A percentile compares a stretch with the other conserved stretches of the same genome.
These are phyloP conservation scores for Megaleporinus macrocephalus DNA, from an alignment of 2,113 vertebrate species.

Conservation along the genomic window DNA sequence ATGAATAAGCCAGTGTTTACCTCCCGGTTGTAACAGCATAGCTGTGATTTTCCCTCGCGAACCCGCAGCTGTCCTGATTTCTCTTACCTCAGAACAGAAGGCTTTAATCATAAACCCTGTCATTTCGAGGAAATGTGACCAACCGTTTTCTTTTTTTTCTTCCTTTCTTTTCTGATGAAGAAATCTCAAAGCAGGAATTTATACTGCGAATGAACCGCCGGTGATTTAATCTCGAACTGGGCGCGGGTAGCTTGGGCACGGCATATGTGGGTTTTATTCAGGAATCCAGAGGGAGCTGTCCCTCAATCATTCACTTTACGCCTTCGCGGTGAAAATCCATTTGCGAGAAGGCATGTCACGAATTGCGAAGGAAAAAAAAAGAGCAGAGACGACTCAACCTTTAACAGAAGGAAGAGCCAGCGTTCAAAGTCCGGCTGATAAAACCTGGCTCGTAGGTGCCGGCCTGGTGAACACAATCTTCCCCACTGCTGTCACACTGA, in stretches of 20 bases:
- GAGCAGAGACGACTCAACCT: constrained; percentile 56
- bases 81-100: background rate
- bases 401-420: background rate
- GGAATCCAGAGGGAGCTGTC: constrained; percentile 8
- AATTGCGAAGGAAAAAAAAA: constrained; percentile 53
- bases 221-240: constrained; percentile 32
- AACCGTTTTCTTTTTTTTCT: background rate
- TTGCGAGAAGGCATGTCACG: constrained; percentile 52
- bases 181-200: constrained; percentile 10
- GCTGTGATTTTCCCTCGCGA: constrained; percentile 1
- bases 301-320: constrained; percentile 33
- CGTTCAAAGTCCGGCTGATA: constrained; percentile 21
- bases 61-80: constrained; percentile 17
- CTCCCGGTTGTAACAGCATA: background rate
- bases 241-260: background rate
- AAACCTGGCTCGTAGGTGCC: background rate
- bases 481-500: constrained; percentile 63
- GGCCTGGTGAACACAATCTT: constrained; percentile 63
- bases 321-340: background rate
- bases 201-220: background rate
- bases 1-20: background rate
- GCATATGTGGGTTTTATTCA: constrained; percentile 10
- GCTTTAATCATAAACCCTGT: constrained; percentile 43
- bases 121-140: constrained; percentile 1
- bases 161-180: constrained; percentile 10